Percentiles rank a stretch among this genome's conserved stretches.
These are phyloP conservation scores for Calosoma granatense DNA, from an alignment of 1,140 invertebrate genomes.

Conservation along the genomic window DNA sequence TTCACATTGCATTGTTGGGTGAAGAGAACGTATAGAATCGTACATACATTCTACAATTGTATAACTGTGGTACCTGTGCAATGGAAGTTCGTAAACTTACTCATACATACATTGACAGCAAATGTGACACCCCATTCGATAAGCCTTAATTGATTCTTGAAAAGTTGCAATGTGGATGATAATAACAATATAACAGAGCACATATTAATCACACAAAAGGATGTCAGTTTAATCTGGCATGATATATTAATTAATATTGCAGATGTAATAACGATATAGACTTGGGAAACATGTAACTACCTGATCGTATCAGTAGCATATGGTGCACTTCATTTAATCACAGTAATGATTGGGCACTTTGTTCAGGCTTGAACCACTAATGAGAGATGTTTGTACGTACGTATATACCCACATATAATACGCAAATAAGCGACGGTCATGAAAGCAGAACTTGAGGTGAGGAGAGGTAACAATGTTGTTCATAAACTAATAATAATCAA, in stretches of 20 bases:
- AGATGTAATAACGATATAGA: background rate
- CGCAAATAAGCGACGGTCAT: background rate
- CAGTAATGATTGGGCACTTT: background rate
- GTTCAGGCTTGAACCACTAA: background rate
- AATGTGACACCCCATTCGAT: no score
- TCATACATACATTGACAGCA: no score
- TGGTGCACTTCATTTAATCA: background rate
- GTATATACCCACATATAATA: background rate
- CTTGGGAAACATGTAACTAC: background rate
- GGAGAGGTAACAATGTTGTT: background rate
- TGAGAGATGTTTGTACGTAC: background rate
- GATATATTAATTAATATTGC: conserved; percentile 3
- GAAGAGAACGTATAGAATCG: no score
- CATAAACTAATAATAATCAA: background rate
- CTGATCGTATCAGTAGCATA: conserved; percentile 1
- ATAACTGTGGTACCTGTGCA: no score
- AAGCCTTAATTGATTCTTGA: no score
- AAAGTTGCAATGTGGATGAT: no score
- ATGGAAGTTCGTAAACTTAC: no score
- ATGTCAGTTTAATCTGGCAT: background rate
- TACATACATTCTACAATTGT: no score
- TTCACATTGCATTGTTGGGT: no score
- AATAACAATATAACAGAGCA: background rate
- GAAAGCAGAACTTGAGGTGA: background rate
- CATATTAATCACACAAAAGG: background rate